phyloP scores from a whole-genome alignment of 1,140 invertebrate species.

The Dendrolimus kikuchii region DNA sequence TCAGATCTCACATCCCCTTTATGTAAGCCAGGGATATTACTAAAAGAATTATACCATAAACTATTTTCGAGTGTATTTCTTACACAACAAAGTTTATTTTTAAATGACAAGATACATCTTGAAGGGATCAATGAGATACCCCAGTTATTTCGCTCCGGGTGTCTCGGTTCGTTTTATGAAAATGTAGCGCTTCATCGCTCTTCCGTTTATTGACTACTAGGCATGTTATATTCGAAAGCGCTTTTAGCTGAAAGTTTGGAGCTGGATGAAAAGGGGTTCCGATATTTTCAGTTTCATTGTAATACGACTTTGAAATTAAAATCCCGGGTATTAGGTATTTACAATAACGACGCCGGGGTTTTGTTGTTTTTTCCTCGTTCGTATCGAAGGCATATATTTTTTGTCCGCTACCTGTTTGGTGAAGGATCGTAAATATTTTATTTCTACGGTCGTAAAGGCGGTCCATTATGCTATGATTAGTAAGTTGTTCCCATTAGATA shows the following conservation, averaged over 20 bases:
- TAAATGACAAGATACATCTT: neutral
- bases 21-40: conserved; percentile 44
- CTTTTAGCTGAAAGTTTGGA: conserved; percentile 21
- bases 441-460: conserved; percentile 28
- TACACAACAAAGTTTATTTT: conserved; percentile 15
- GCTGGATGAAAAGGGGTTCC: conserved; percentile 29
- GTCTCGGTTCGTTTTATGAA: conserved; percentile 24
- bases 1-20: conserved; percentile 51
- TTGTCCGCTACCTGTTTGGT: conserved; percentile 21
- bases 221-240: conserved; percentile 22
- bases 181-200: conserved; percentile 25
- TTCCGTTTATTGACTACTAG: conserved; percentile 1
- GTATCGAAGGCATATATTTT: conserved; percentile 23
- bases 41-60: conserved; percentile 13
- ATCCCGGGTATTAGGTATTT: conserved; percentile 45
- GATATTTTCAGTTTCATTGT: conserved; percentile 51
- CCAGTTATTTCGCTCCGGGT: conserved; percentile 48
- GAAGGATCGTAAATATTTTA: conserved; percentile 34
- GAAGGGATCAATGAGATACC: conserved; percentile 44
- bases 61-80: conserved; percentile 14
- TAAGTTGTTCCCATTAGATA: conserved; percentile 27
- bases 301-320: conserved; percentile 31
- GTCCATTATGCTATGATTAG: conserved; percentile 45
- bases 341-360: conserved; percentile 27
- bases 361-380: conserved; percentile 23